Conservation (phyloP, 2,888 invertebrate species). For the Strigamia maritima region DNA sequence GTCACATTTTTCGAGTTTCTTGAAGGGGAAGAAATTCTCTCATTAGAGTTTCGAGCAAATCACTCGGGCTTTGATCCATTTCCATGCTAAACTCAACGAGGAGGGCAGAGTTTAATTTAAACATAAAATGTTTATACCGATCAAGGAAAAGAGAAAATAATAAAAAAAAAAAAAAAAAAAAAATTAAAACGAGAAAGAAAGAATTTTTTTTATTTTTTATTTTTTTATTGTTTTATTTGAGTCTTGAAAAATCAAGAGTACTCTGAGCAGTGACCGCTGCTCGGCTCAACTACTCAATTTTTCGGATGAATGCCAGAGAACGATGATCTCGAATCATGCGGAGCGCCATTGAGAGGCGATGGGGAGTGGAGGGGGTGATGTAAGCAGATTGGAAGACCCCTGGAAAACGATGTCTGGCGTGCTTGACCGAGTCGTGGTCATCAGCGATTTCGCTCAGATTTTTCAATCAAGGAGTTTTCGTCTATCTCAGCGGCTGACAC, state of each 20-base stretch:
- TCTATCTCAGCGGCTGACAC: neutral
- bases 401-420: neutral
- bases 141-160: neutral
- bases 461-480: constrained; percentile 15
- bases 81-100: neutral
- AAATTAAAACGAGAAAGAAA: too few species aligned
- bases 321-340: constrained; percentile 39
- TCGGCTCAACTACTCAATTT: constrained; percentile 36
- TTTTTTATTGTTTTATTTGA: neutral
- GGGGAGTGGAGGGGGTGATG: constrained; percentile 15
- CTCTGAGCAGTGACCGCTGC: constrained; percentile 26
- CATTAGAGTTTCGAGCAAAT: neutral
- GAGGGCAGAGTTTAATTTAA: neutral
- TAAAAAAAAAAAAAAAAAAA: too few species aligned
- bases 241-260: constrained; percentile 7
- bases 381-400: constrained; percentile 25
- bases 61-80: neutral
- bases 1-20: neutral
- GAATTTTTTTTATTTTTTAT: neutral
- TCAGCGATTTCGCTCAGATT: constrained; percentile 19
- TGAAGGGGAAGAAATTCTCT: neutral
- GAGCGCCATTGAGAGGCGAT: constrained; percentile 30
- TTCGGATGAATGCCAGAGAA: constrained; percentile 37
- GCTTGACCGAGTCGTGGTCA: constrained; percentile 28
- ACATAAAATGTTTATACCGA: neutral